Evolutionary conservation across 2,888 invertebrate species (phyloP).

Genomic region (Drosophila bunnanda): DNA sequence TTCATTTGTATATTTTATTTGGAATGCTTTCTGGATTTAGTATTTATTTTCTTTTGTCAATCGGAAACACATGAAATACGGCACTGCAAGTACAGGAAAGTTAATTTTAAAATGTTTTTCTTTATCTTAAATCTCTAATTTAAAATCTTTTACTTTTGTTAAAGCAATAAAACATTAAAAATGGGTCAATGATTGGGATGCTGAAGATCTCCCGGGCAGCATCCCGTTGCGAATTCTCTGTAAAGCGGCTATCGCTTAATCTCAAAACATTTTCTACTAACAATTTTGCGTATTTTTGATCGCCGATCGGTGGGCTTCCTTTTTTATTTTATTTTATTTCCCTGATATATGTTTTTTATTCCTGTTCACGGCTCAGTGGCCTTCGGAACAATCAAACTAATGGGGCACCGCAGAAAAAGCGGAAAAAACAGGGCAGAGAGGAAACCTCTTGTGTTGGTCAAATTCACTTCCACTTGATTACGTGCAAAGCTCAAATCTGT

Average conservation of each 20-base stretch:
- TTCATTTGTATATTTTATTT: neutral
- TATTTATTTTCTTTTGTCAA: no score
- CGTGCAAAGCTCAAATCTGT: conserved; percentile 62
- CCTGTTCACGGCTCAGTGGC: conserved; percentile 69
- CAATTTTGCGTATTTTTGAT: neutral
- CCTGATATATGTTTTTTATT: conserved; percentile 1
- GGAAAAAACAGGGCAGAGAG: conserved; percentile 30
- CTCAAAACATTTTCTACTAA: conserved; percentile 21
- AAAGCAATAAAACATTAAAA: neutral
- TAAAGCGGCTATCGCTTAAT: conserved; percentile 31
- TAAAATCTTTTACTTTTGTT: neutral
- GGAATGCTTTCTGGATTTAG: no score
- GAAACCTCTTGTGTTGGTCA: conserved; percentile 81
- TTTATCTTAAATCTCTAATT: neutral
- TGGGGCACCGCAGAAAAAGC: conserved; percentile 60
- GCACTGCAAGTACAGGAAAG: no score
- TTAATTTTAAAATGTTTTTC: neutral
- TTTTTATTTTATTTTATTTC: conserved; percentile 16
- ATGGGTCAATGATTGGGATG: conserved; percentile 14
- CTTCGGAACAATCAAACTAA: conserved; percentile 51
- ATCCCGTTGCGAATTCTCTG: conserved; percentile 24
- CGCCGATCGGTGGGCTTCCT: neutral
- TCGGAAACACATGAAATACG: no score
- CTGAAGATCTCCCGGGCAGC: conserved; percentile 2
- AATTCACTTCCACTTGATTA: conserved; percentile 82